A percentile compares a stretch with the other conserved stretches of the same genome.
Conservation (phyloP, 2,888 invertebrate genomes). For the Macrostomum cliftonense region DNA sequence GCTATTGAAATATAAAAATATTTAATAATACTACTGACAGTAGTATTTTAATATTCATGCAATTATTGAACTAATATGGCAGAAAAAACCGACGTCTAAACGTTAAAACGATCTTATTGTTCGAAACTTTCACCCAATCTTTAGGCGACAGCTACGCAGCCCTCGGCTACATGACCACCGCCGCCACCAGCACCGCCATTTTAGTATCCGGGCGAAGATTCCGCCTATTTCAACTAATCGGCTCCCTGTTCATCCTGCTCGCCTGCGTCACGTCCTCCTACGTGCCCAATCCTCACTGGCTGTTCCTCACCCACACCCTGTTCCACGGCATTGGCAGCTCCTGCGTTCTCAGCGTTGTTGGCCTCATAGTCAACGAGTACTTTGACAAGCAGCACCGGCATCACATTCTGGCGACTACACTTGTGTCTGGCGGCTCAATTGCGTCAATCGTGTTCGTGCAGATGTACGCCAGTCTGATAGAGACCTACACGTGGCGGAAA, state of each 20-base stretch:
- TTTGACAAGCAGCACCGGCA: slow-evolving; percentile 6
- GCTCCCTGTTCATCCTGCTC: slow-evolving; percentile 5
- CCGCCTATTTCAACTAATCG: slow-evolving; percentile 5
- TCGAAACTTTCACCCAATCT: too few species aligned
- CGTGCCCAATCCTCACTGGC: slow-evolving; percentile 9
- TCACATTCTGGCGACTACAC: slow-evolving; percentile 6
- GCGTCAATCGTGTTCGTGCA: slow-evolving; percentile 8
- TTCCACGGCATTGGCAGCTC: slow-evolving; percentile 10
- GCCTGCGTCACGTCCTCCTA: slow-evolving; percentile 6
- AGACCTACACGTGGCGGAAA: slow-evolving; percentile 4
- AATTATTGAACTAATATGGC: too few species aligned
- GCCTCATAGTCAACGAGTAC: slow-evolving; percentile 8
- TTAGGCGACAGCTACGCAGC: slow-evolving; percentile 8
- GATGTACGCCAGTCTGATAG: slow-evolving; percentile 1
- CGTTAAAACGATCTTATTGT: too few species aligned
- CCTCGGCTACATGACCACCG: slow-evolving; percentile 8
- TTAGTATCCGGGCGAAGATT: slow-evolving; percentile 1
- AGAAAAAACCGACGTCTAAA: too few species aligned
- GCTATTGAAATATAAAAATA: too few species aligned
- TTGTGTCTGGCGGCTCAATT: slow-evolving; percentile 7
- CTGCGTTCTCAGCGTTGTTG: slow-evolving; percentile 4
- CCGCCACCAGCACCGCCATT: slow-evolving; percentile 1
- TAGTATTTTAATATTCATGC: too few species aligned
- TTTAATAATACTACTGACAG: too few species aligned
- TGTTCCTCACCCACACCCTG: slow-evolving; percentile 7